Conservation (phyloP, 2,888 invertebrate species). For the Theretra japonica region DNA sequence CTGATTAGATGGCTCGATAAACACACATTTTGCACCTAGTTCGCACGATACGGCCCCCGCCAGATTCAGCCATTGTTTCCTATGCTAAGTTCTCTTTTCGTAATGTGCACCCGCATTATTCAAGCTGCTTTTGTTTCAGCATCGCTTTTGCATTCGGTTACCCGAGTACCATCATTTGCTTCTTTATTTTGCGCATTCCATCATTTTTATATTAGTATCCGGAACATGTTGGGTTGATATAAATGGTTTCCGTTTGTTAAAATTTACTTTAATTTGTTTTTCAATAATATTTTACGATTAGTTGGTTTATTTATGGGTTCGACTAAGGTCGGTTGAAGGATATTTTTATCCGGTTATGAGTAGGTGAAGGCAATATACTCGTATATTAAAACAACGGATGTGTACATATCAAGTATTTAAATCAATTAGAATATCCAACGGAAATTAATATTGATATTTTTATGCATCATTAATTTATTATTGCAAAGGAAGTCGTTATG, state of each 20-base stretch:
- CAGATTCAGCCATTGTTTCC: slow-evolving; percentile 60
- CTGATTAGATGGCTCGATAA: slow-evolving; percentile 69
- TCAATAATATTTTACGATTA: neutral
- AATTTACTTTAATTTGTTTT: neutral
- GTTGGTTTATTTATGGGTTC: too few relatives aligned
- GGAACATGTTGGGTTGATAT: too few relatives aligned
- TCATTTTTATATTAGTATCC: neutral
- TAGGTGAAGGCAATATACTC: neutral
- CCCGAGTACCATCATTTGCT: slow-evolving; percentile 20
- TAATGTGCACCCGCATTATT: slow-evolving; percentile 10
- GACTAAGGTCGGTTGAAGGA: neutral
- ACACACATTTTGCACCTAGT: slow-evolving; percentile 51
- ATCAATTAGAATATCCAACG: neutral
- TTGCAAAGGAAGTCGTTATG: neutral
- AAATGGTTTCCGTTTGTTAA: too few relatives aligned
- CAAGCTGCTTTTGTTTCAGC: slow-evolving; percentile 16
- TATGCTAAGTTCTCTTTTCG: slow-evolving; percentile 53
- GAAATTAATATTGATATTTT: slow-evolving; percentile 4
- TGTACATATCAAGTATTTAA: neutral
- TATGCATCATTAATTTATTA: neutral
- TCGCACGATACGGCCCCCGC: slow-evolving; percentile 59
- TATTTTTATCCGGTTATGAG: slow-evolving; percentile 1
- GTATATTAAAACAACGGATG: slow-evolving; percentile 4
- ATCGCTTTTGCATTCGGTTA: slow-evolving; percentile 48
- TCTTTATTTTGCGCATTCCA: slow-evolving; percentile 1